Conservation (phyloP, 2,888 invertebrate species). For the Pseudococcus longispinus region DNA sequence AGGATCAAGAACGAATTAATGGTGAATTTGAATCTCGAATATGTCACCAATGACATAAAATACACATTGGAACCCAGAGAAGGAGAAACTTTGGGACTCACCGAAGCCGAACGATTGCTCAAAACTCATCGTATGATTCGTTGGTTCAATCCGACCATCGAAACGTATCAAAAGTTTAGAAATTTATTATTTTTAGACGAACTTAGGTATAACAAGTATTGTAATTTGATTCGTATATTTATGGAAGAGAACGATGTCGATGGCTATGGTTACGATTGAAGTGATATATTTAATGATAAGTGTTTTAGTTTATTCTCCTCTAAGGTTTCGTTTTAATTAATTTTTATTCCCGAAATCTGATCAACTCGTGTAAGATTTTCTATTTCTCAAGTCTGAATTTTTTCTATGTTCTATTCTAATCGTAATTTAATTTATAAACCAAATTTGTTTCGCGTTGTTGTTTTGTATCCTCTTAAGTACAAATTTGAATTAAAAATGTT, state of each 20-base stretch:
- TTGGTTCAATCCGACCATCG: neutral
- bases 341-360: neutral
- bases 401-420: neutral
- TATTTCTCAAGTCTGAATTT: neutral
- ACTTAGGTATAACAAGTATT: neutral
- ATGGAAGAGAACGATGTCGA: neutral
- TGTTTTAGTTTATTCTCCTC: neutral
- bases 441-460: too few species aligned
- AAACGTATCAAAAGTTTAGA: constrained; percentile 6
- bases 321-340: neutral
- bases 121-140: constrained; percentile 20
- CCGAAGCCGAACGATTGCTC: neutral
- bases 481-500: neutral
- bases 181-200: neutral
- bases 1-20: neutral
- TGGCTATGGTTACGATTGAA: neutral
- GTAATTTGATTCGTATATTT: constrained; percentile 5
- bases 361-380: neutral
- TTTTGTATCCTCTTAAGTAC: neutral
- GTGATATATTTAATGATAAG: neutral
- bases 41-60: neutral
- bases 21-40: constrained; percentile 4
- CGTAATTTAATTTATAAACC: too few species aligned
- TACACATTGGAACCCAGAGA: neutral
- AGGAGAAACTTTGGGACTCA: neutral